Percentiles rank a stretch among this genome's conserved stretches.
These are phyloP conservation scores for Arbacia lixula DNA, from an alignment of 53 echinoderm and acorn worm species.

Conservation along the genomic window DNA sequence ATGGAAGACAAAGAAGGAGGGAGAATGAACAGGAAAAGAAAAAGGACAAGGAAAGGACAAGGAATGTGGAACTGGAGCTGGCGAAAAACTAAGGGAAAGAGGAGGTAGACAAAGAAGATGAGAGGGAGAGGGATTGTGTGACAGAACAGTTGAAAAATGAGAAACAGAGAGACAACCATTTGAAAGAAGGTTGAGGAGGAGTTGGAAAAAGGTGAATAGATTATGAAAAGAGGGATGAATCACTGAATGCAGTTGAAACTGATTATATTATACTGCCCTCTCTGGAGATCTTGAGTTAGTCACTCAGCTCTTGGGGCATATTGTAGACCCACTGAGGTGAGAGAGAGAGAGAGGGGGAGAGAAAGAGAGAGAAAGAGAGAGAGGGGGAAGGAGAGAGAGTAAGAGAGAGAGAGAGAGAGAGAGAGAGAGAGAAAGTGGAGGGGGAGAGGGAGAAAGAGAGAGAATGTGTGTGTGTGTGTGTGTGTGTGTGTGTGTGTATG, in stretches of 20 bases:
- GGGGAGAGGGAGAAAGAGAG: not conserved
- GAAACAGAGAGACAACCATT: too few relatives aligned
- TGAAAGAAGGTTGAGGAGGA: not conserved
- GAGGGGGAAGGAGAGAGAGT: not conserved
- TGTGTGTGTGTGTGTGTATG: too few relatives aligned
- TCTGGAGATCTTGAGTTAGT: too few relatives aligned
- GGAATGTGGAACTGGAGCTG: not conserved
- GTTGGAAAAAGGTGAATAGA: not conserved
- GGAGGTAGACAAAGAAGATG: not conserved
- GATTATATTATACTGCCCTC: too few relatives aligned
- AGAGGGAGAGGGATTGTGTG: not conserved
- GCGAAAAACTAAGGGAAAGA: not conserved
- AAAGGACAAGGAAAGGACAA: not conserved
- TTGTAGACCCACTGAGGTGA: too few relatives aligned
- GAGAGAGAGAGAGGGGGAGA: not conserved
- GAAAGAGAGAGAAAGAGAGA: not conserved
- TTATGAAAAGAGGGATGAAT: not conserved
- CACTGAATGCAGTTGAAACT: too few relatives aligned
- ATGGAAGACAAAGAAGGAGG: not conserved
- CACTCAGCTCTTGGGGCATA: too few relatives aligned
- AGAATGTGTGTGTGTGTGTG: too few relatives aligned
- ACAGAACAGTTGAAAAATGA: too few relatives aligned
- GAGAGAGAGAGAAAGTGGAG: not conserved
- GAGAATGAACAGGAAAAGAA: not conserved
- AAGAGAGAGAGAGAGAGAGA: not conserved